Evolutionary conservation across 2,797 vertebrate genomes (phyloP).

Genomic region (Merluccius polli): DNA sequence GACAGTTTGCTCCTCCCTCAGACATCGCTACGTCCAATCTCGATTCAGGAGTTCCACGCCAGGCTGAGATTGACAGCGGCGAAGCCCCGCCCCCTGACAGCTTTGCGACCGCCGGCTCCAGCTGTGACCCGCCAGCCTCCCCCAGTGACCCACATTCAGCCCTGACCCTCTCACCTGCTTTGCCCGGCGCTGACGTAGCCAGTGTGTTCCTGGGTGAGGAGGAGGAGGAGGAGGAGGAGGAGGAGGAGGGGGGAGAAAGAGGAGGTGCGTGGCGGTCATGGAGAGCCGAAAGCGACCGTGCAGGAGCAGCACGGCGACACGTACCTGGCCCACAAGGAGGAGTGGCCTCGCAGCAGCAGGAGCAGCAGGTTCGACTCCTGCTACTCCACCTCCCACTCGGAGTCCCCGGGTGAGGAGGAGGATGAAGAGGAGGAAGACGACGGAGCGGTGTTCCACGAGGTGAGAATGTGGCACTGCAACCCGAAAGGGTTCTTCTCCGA

Average conservation of each 20-base stretch:
- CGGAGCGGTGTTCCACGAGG: slow-evolving; percentile 73
- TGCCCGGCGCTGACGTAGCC: slow-evolving; percentile 42
- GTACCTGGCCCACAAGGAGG: slow-evolving; percentile 65
- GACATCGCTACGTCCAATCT: slow-evolving; percentile 53
- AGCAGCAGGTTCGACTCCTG: slow-evolving; percentile 86
- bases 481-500: slow-evolving; percentile 82
- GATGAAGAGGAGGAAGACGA: slow-evolving; percentile 75
- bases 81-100: slow-evolving; percentile 70
- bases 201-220: slow-evolving; percentile 46
- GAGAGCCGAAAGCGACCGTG: slow-evolving; percentile 64
- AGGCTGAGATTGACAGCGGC: slow-evolving; percentile 70
- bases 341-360: slow-evolving; percentile 76
- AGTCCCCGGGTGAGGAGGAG: slow-evolving; percentile 81
- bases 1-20: slow-evolving; percentile 72
- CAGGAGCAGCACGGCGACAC: slow-evolving; percentile 74
- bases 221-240: slow-evolving; percentile 36
- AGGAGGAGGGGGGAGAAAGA: slow-evolving; percentile 37
- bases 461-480: slow-evolving; percentile 69
- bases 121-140: slow-evolving; percentile 42
- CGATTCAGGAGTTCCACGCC: slow-evolving; percentile 52
- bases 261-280: slow-evolving; percentile 19
- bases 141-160: slow-evolving; percentile 50
- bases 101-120: slow-evolving; percentile 61
- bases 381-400: slow-evolving; percentile 86
- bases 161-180: slow-evolving; percentile 47